Evolutionary conservation across 2,113 vertebrate genomes (phyloP).

Genomic region (Pungitius pungitius): DNA sequence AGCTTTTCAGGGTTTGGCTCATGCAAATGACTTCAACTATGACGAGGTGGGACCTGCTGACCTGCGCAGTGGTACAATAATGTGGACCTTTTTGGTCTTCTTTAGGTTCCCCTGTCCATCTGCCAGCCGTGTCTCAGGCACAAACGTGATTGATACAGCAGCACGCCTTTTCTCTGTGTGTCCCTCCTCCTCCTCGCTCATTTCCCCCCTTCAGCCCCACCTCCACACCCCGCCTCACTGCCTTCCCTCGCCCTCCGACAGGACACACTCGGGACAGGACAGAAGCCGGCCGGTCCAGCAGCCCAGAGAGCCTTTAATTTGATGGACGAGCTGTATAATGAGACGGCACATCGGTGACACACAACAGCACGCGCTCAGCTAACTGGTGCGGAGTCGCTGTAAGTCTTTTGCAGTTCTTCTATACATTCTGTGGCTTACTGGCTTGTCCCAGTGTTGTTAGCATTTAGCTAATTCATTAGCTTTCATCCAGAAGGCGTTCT

Average conservation of each 20-base stretch:
- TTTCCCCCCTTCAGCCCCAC: slow-evolving; percentile 37
- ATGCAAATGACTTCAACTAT: slow-evolving; percentile 36
- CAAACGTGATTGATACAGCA: slow-evolving; percentile 9
- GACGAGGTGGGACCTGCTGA: slow-evolving; percentile 20
- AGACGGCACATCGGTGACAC: background rate
- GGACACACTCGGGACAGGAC: slow-evolving; percentile 52
- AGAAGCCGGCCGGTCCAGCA: slow-evolving; percentile 57
- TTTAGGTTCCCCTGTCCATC: background rate
- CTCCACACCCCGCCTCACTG: slow-evolving; percentile 45
- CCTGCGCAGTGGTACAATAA: background rate
- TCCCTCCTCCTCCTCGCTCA: slow-evolving; percentile 34
- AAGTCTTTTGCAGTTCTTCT: slow-evolving; percentile 33
- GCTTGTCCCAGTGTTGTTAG: slow-evolving; percentile 48
- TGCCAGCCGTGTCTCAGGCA: slow-evolving; percentile 7
- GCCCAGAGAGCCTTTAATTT: slow-evolving; percentile 30
- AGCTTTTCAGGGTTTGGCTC: background rate
- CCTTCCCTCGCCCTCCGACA: slow-evolving; percentile 42
- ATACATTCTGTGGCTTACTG: background rate
- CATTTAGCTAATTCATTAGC: slow-evolving; percentile 36
- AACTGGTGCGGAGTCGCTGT: slow-evolving; percentile 33
- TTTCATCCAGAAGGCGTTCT: background rate
- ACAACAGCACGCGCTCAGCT: slow-evolving; percentile 13
- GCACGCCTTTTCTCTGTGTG: slow-evolving; percentile 13
- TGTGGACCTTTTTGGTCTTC: background rate
- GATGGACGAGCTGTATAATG: slow-evolving; percentile 23